These are phyloP conservation scores for Rhopalosiphum maidis DNA, from an alignment of 1,140 invertebrate species.

Conservation along the genomic window DNA sequence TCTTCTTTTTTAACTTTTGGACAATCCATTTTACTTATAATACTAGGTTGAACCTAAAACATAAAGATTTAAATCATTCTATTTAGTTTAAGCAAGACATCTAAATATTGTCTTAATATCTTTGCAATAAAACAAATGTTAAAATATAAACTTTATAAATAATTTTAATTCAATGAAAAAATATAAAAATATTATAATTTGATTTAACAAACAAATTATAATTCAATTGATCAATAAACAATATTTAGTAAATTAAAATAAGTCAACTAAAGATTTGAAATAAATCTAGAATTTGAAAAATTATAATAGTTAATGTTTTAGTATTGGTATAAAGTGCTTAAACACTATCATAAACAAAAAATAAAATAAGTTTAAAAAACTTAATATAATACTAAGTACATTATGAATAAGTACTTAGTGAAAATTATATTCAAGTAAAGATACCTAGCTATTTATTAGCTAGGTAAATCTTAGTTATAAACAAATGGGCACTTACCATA, in stretches of 20 bases:
- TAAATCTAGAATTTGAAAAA: not conserved
- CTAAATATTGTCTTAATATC: not conserved
- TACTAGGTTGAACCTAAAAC: slow-evolving; percentile 13
- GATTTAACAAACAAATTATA: not conserved
- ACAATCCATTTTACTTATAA: slow-evolving; percentile 28
- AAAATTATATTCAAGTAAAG: not conserved
- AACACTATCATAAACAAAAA: not conserved
- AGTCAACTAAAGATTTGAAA: not conserved
- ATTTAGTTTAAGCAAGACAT: not conserved
- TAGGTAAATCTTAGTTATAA: not conserved
- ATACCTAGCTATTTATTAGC: too few relatives aligned
- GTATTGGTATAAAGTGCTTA: not conserved
- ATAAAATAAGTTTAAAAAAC: not conserved
- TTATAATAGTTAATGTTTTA: not conserved
- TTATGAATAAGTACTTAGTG: not conserved
- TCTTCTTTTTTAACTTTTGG: not conserved
- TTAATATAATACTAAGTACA: not conserved
- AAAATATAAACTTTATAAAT: not conserved
- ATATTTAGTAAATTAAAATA: not conserved
- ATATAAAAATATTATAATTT: not conserved
- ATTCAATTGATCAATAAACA: not conserved
- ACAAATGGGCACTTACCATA: not conserved
- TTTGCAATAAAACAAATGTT: not conserved
- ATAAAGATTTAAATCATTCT: not conserved
- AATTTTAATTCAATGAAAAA: not conserved